Conservation (phyloP, 2,113 vertebrate genomes). For the Blennius ocellaris region DNA sequence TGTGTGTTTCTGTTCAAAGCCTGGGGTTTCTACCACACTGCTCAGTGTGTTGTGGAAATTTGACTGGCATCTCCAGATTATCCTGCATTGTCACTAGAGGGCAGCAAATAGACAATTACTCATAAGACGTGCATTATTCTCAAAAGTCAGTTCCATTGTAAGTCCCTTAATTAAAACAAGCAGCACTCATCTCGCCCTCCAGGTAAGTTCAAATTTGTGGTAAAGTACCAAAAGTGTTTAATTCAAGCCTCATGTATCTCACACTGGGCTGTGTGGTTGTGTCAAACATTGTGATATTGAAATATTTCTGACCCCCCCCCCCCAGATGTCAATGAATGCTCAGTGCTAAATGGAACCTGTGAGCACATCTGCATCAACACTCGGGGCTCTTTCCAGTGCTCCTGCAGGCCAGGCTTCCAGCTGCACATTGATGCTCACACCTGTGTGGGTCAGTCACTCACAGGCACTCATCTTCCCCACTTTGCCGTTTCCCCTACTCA, state of each 20-base stretch:
- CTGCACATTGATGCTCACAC: constrained; percentile 82
- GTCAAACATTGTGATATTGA: not conserved
- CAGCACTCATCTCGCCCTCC: not conserved
- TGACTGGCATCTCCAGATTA: too few relatives aligned
- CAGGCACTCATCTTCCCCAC: constrained; percentile 14
- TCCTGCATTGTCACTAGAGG: too few relatives aligned
- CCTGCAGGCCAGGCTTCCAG: constrained; percentile 82
- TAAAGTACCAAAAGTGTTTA: not conserved
- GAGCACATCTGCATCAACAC: constrained; percentile 82
- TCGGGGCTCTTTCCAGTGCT: constrained; percentile 80
- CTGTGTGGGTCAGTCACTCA: constrained; percentile 82
- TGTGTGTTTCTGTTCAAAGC: too few relatives aligned
- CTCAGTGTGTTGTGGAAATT: too few relatives aligned
- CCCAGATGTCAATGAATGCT: constrained; percentile 84
- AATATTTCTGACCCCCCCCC: constrained; percentile 37
- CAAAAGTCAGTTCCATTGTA: not conserved
- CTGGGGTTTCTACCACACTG: too few relatives aligned
- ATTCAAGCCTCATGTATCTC: not conserved
- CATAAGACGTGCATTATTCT: not conserved
- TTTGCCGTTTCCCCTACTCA: constrained; percentile 20
- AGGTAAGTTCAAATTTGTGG: constrained; percentile 1
- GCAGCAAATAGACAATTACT: too few relatives aligned
- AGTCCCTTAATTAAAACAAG: not conserved
- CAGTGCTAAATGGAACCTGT: constrained; percentile 66
- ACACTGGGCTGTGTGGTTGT: not conserved